A percentile compares a stretch with the other conserved stretches of the same genome.
phyloP scores from a whole-genome alignment of 2,797 vertebrate genomes.

The Poeciliopsis infans region DNA sequence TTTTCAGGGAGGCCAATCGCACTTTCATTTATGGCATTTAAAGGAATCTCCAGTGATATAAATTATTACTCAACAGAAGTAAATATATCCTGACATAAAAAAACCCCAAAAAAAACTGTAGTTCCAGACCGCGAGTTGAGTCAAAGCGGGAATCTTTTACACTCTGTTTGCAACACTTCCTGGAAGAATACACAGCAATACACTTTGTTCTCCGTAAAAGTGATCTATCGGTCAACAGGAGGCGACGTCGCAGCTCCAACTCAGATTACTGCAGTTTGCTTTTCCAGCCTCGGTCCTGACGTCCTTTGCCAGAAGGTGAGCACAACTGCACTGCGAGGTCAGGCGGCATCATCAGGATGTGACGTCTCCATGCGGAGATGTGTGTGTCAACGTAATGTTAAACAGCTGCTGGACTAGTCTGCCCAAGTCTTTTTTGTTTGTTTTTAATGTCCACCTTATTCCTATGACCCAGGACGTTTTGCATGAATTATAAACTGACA shows the following conservation, averaged over 20 bases:
- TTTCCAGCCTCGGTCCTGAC: not conserved
- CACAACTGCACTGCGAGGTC: slow-evolving; percentile 30
- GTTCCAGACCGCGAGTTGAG: not conserved
- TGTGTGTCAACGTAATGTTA: slow-evolving; percentile 16
- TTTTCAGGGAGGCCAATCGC: not conserved
- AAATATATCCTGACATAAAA: not conserved
- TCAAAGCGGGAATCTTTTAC: not conserved
- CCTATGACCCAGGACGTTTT: not conserved
- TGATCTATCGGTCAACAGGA: not conserved
- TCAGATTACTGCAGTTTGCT: not conserved
- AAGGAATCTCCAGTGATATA: not conserved
- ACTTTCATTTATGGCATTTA: slow-evolving; percentile 1
- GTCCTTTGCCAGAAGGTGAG: slow-evolving; percentile 48
- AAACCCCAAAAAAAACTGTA: not conserved
- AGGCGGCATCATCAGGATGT: slow-evolving; percentile 33
- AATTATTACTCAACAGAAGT: not conserved
- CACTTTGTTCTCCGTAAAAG: not conserved
- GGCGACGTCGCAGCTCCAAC: not conserved
- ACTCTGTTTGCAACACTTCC: not conserved
- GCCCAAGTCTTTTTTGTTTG: not conserved
- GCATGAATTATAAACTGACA: not conserved
- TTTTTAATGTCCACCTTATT: not conserved
- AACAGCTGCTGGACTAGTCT: not conserved
- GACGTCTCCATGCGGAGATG: slow-evolving; percentile 12
- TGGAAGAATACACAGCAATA: not conserved